Base-by-base conservation (phyloP, 1,140 invertebrate species). In the Potamilus streckersoni region DNA sequence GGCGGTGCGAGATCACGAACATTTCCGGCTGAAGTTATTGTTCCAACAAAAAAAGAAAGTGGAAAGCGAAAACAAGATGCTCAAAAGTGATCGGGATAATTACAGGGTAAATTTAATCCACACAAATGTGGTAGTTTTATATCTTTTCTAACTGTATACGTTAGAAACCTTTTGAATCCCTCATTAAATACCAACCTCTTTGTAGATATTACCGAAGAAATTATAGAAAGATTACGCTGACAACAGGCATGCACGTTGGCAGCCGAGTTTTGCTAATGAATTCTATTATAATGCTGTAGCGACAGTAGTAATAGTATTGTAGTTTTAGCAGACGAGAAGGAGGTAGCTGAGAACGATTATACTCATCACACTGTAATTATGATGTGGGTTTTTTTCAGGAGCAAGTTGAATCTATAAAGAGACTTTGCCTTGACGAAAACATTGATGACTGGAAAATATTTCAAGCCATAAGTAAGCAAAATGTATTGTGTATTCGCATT, bases 21-120 rank as follows among this genome's bases (percentile, higher is more conserved):
- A 85, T 74, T 86, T 88, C 79, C 80, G 85, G 38, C 73, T 88
- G 31, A 86, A 86, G 77, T 76, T 88, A 61, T 73, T 88, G 58
- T 88, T 85, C 73, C 84, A 83, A 56, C 82, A 85, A 27, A 88
- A 88, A 79, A 88, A 88, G 73, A 85, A 86, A 74, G 83, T 85
- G 31, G 85, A 87, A 56, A 75, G 80, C 49, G 85, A 87, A 56
- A 83, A 85, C 63, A 85, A 84, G 73, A 74, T 83, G 23, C 79
- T 83, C 56, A 73, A 78, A 31, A 69, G 72, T n/a, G 82, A 83
- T 68, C 76, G 77, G 57, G 76, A 85, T 56, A 82, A 82, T 68
- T 82, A 81, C 49, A 76, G 76, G 73, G 83, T 84, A 71, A 80
- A 76, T 76, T 27, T 8, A 16, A 49, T 17, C 58, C 14, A 27